Evolutionary conservation across 2,888 invertebrate genomes (phyloP).

Genomic region (Drosophila cyrtoloma): DNA sequence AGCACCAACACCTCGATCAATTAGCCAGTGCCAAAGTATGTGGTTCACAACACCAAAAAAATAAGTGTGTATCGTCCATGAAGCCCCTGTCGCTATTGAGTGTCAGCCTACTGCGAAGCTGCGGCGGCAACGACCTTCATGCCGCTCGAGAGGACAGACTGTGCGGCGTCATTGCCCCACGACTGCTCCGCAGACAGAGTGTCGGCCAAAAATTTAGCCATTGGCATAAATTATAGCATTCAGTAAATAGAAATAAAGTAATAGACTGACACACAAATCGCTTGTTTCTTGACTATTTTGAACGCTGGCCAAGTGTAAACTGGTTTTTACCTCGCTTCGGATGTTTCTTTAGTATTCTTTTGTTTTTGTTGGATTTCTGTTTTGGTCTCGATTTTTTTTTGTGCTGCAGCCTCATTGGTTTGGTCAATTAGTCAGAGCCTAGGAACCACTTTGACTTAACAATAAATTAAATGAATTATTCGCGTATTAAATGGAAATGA

Average conservation of each 20-base stretch:
- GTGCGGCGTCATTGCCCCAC: constrained; percentile 57
- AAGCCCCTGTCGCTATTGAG: constrained; percentile 1
- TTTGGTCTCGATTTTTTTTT: constrained; percentile 7
- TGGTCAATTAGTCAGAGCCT: constrained; percentile 75
- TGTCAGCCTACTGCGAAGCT: constrained; percentile 33
- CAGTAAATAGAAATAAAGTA: constrained; percentile 53
- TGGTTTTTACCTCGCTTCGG: constrained; percentile 51
- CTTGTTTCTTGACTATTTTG: constrained; percentile 56
- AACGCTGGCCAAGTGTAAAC: constrained; percentile 64
- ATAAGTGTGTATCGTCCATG: not conserved
- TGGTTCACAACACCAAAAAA: constrained; percentile 36
- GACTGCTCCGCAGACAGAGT: constrained; percentile 60
- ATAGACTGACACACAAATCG: constrained; percentile 78
- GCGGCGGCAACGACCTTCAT: constrained; percentile 58
- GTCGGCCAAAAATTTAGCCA: constrained; percentile 65
- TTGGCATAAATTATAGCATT: constrained; percentile 76
- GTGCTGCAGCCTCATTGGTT: constrained; percentile 39
- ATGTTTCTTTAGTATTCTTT: constrained; percentile 32
- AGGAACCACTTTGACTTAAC: constrained; percentile 63
- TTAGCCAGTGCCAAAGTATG: constrained; percentile 51
- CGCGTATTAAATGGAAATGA: constrained; percentile 58
- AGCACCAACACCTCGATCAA: constrained; percentile 38
- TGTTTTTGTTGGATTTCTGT: not conserved
- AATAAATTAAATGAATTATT: constrained; percentile 69
- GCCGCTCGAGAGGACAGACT: constrained; percentile 68